These are phyloP conservation scores for Lacerta bilineata DNA, from an alignment of 2,797 vertebrate genomes.

Conservation along the genomic window DNA sequence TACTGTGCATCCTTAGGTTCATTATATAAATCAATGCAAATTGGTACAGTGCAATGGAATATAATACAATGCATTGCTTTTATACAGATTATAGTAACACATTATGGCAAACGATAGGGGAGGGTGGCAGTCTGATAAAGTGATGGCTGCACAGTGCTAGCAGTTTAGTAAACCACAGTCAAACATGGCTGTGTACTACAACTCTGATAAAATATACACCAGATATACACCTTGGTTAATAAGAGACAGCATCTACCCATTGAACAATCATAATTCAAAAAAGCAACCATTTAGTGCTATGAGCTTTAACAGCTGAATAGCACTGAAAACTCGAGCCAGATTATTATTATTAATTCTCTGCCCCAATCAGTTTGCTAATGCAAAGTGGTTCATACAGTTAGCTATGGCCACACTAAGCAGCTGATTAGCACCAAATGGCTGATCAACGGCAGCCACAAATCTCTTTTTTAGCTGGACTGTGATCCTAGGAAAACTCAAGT, in stretches of 20 bases:
- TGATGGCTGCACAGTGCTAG: neutral
- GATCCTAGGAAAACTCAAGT: neutral
- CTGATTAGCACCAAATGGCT: neutral
- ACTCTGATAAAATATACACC: neutral
- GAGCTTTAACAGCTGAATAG: neutral
- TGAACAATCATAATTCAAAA: neutral
- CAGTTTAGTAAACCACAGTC: neutral
- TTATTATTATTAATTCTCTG: neutral
- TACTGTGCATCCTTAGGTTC: neutral
- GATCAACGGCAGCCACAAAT: neutral
- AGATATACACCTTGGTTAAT: neutral
- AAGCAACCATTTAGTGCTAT: neutral
- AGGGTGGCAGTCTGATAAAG: neutral
- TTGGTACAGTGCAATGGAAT: neutral
- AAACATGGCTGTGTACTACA: no score
- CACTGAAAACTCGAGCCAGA: neutral
- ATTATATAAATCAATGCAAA: neutral
- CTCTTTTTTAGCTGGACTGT: neutral
- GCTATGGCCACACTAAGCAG: no score
- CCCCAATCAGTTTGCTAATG: neutral
- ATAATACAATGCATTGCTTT: neutral
- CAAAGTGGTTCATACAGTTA: neutral
- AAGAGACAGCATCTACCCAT: neutral
- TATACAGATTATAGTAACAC: neutral
- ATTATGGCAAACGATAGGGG: neutral